A percentile compares a stretch with the other conserved stretches of the same genome.
Conservation (phyloP, 2,797 vertebrate genomes). For the Microctenopoma stevenorrisi region DNA sequence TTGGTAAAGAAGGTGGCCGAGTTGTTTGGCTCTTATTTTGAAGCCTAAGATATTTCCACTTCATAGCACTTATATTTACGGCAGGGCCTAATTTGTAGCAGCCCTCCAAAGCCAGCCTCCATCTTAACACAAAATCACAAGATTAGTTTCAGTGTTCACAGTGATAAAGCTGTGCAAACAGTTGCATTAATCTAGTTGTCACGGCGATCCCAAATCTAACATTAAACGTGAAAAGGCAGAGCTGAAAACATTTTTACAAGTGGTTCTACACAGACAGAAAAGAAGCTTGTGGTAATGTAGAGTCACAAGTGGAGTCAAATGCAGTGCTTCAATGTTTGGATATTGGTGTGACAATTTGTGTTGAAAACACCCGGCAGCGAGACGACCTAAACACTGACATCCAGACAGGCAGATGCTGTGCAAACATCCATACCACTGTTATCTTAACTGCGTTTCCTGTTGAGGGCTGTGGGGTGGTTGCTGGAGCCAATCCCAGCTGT, state of each 20-base stretch:
- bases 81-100: constrained; percentile 40
- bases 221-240: not conserved
- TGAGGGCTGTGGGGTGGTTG: too few species aligned
- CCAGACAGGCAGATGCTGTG: not conserved
- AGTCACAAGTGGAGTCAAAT: not conserved
- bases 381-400: not conserved
- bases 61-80: constrained; percentile 39
- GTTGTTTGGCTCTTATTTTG: constrained; percentile 43
- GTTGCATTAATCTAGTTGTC: not conserved
- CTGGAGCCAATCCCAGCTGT: too few species aligned
- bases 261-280: not conserved
- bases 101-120: constrained; percentile 21
- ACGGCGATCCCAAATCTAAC: not conserved
- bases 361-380: not conserved
- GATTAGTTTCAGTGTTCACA: constrained; percentile 11
- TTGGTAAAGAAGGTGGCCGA: constrained; percentile 37
- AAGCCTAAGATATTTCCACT: constrained; percentile 18
- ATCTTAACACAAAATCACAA: constrained; percentile 30
- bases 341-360: not conserved
- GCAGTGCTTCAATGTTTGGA: not conserved
- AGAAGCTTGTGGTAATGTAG: not conserved
- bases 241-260: not conserved
- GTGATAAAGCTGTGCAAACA: not conserved
- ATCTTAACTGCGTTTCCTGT: too few species aligned
- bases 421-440: too few species aligned